Evolutionary conservation across 2,888 invertebrate species (phyloP).

Genomic region (Dascillus cervinus): DNA sequence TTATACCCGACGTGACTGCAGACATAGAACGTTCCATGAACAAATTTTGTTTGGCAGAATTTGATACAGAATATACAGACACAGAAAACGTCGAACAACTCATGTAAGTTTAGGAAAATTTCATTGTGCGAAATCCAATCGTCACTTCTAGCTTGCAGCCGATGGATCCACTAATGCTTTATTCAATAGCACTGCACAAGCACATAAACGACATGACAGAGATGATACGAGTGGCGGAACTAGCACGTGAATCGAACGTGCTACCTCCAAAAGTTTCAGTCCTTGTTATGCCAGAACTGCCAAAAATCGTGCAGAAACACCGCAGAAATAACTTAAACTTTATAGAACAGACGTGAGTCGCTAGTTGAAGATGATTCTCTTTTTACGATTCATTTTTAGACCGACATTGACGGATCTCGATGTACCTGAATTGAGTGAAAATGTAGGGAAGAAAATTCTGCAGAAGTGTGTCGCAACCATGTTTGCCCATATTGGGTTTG

Average conservation of each 20-base stretch:
- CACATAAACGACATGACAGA: slow-evolving; percentile 33
- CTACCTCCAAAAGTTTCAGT: slow-evolving; percentile 32
- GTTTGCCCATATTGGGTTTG: slow-evolving; percentile 49
- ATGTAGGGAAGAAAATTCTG: slow-evolving; percentile 36
- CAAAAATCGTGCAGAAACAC: slow-evolving; percentile 25
- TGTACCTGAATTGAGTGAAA: slow-evolving; percentile 33
- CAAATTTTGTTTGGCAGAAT: slow-evolving; percentile 31
- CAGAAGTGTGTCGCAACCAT: slow-evolving; percentile 45
- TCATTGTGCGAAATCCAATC: no score
- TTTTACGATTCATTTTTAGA: no score
- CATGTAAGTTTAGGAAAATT: slow-evolving; percentile 19
- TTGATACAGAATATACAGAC: slow-evolving; percentile 26
- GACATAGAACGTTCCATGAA: slow-evolving; percentile 37
- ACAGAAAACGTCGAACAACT: slow-evolving; percentile 22
- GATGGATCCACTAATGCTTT: slow-evolving; percentile 33
- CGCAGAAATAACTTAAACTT: slow-evolving; percentile 30
- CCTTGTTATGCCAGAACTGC: slow-evolving; percentile 30
- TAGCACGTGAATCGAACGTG: slow-evolving; percentile 31
- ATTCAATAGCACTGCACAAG: slow-evolving; percentile 37
- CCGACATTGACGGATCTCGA: slow-evolving; percentile 27
- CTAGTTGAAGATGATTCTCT: no score
- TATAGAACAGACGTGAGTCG: slow-evolving; percentile 30
- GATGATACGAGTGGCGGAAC: slow-evolving; percentile 32
- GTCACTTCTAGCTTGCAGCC: slow-evolving; percentile 29
- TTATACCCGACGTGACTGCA: slow-evolving; percentile 29